Evolutionary conservation across 2,113 vertebrate genomes (phyloP), one percentile per base, ranked within the genome.

Genomic region (Callipepla californica): DNA sequence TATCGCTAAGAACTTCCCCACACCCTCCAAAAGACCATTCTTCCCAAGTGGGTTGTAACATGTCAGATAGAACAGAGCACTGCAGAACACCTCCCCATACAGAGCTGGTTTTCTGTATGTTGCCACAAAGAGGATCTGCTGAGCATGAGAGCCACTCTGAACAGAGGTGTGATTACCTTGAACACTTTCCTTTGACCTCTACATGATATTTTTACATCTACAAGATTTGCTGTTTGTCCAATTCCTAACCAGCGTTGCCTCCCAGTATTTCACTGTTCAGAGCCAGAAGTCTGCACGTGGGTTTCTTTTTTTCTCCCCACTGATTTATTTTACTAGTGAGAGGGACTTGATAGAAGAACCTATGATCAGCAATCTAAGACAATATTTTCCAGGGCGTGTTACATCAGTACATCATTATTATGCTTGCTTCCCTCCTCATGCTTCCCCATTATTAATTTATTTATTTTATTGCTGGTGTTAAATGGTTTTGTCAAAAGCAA

Each of bases 401-500:
- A 22, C 32, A 55, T 45, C 38, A 63, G 57, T 59, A n/a, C 57
- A 80, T 84, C 75, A 62, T 93, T 68, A 79, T 80, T 68, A n/a
- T 91, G 40, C 34, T 63, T 78, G 44, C 17, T 44, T 30, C 34
- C 47, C 30, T 22, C 70, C 50, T 23, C 61, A 28, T 40, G 38
- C 61, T 63, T 63, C 16, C n/a, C 63, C 34, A 13, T 86, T 70
- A 63, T 72, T 82, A 74, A 78, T 74, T 84, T 91, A 89, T 94
- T 92, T 96, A 78, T 93, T 95, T 96, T 96, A 90, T 85, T 85
- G 88, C 68, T 86, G 36, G 76, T 95, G 90, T 92, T 95, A 96
- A 95, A 97, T 85, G 76, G 58, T 90, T 94, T 96, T 95, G 94
- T 97, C 92, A 92, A 94, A 96, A 96, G 81, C 74, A 92, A 83